A percentile compares a stretch with the other conserved stretches of the same genome.
Evolutionary conservation across 2,888 invertebrate genomes (phyloP).

Genomic region (Heliconius aoede): DNA sequence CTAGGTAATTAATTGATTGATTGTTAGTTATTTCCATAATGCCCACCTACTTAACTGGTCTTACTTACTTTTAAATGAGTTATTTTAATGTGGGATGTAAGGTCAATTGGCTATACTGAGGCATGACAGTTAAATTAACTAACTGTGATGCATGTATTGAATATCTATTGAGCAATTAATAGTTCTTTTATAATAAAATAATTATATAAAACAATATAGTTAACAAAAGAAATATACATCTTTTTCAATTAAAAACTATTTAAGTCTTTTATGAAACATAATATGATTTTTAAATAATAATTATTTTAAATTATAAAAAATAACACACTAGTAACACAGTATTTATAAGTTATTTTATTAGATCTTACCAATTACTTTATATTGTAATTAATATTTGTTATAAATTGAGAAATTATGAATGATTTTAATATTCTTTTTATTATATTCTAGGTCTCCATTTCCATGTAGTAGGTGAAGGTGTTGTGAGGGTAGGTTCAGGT

Average conservation of each 20-base stretch:
- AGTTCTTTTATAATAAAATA: not conserved
- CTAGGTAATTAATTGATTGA: conserved; percentile 83
- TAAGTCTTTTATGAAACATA: not conserved
- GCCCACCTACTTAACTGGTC: conserved; percentile 19
- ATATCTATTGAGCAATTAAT: not conserved
- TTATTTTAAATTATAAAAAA: not conserved
- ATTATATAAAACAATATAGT: too few species aligned
- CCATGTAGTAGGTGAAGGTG: conserved; percentile 97
- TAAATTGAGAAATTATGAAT: too few species aligned
- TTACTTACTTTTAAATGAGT: conserved; percentile 16
- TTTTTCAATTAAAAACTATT: not conserved
- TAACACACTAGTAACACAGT: not conserved
- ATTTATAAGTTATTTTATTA: not conserved
- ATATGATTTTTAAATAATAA: not conserved
- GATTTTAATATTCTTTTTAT: not conserved
- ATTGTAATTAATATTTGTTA: too few species aligned
- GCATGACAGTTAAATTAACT: conserved; percentile 27
- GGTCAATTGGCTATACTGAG: conserved; percentile 41
- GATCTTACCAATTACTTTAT: too few species aligned
- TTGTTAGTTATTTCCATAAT: not conserved
- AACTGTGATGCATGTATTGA: not conserved
- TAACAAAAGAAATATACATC: not conserved
- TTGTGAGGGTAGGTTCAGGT: conserved; percentile 92
- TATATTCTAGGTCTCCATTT: conserved; percentile 91
- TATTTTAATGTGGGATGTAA: conserved; percentile 43